Conservation (phyloP, 2,797 vertebrate genomes). For the Periparus ater region DNA sequence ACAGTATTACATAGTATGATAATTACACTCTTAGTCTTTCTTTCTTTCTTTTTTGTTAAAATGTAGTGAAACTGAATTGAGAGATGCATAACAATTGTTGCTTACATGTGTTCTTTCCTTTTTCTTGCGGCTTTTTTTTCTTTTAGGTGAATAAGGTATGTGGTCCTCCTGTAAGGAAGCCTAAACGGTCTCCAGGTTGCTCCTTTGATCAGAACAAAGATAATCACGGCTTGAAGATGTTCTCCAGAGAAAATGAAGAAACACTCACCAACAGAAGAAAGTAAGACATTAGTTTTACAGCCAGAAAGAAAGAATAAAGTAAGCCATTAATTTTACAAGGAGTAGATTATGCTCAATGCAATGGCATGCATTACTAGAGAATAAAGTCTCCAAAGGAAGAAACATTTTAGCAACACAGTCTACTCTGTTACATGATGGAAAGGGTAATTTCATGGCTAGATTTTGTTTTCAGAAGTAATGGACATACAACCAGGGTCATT, state of each 20-base stretch:
- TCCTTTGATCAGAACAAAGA: slow-evolving; percentile 75
- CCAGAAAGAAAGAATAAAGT: slow-evolving; percentile 71
- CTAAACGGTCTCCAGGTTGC: slow-evolving; percentile 65
- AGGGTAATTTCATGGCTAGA: not conserved
- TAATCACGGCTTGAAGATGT: slow-evolving; percentile 73
- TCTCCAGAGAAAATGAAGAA: slow-evolving; percentile 70
- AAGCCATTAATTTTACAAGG: slow-evolving; percentile 68
- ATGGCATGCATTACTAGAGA: not conserved
- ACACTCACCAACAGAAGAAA: slow-evolving; percentile 80
- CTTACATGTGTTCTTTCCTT: not conserved
- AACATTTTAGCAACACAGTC: not conserved
- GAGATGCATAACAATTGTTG: not conserved
- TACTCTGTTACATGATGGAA: not conserved
- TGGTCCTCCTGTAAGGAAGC: slow-evolving; percentile 76
- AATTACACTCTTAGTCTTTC: not conserved
- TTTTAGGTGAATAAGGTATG: slow-evolving; percentile 84
- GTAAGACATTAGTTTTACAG: slow-evolving; percentile 80
- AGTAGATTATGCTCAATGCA: slow-evolving; percentile 26
- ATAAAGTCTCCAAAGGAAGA: not conserved
- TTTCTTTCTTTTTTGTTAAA: not conserved
- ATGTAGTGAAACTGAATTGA: not conserved
- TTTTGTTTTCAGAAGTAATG: not conserved
- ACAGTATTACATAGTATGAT: not conserved
- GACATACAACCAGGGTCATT: not conserved
- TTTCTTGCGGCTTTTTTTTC: not conserved